phyloP scores from a whole-genome alignment of 2,113 vertebrate genomes.

The Erythrolamprus reginae region DNA sequence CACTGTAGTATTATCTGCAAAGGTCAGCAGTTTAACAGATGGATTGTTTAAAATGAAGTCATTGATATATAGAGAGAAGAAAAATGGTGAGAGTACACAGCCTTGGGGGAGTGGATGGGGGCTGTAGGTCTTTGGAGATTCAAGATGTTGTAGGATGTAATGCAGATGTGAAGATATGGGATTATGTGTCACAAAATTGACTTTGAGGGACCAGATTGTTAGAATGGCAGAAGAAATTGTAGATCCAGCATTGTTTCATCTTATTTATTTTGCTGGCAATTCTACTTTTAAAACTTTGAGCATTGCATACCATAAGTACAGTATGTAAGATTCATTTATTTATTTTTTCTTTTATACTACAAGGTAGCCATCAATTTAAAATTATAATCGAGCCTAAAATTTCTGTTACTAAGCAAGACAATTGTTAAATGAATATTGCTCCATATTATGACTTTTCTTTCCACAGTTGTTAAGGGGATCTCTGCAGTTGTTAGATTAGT shows the following conservation, averaged over 20 bases:
- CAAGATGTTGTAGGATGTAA: no score
- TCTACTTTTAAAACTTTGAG: background rate
- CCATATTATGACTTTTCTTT: background rate
- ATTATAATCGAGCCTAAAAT: background rate
- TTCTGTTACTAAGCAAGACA: background rate
- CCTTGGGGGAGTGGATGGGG: no score
- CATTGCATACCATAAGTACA: background rate
- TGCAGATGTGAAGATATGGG: no score
- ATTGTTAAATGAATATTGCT: background rate
- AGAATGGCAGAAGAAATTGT: background rate
- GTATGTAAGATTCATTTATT: background rate
- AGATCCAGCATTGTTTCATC: background rate
- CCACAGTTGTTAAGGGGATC: background rate
- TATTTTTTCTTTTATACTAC: background rate
- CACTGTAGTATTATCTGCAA: no score
- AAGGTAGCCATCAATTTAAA: background rate
- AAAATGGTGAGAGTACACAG: no score
- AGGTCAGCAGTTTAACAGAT: no score
- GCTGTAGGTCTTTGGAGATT: no score
- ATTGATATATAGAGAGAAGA: no score
- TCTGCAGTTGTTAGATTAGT: background rate
- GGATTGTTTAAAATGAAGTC: no score
- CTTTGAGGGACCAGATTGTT: background rate
- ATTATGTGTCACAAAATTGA: background rate
- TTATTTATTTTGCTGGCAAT: background rate